These are phyloP conservation scores for Esox niger DNA, from an alignment of 2,113 vertebrate species.

Conservation along the genomic window DNA sequence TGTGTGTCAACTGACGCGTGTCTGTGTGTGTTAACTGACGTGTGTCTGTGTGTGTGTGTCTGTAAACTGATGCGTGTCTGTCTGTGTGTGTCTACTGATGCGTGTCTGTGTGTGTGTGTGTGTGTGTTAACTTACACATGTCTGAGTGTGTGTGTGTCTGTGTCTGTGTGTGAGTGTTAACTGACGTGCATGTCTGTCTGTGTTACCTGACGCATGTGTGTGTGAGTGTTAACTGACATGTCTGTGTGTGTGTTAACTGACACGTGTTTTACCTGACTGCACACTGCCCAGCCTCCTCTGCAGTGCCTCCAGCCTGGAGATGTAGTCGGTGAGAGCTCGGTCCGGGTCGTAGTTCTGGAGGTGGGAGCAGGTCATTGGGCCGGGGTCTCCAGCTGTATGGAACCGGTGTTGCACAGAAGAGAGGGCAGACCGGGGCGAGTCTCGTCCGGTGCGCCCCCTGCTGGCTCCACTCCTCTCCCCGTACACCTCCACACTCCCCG, in stretches of 20 bases:
- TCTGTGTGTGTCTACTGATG: too few species aligned
- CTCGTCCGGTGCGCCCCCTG: conserved; percentile 82
- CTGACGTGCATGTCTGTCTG: background rate
- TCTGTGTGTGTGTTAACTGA: too few species aligned
- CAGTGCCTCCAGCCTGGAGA: conserved; percentile 88
- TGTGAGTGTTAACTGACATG: too few species aligned
- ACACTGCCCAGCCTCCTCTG: conserved; percentile 88
- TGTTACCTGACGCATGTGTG: background rate
- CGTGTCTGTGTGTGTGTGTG: too few species aligned
- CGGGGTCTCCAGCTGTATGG: conserved; percentile 69
- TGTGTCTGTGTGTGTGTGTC: background rate
- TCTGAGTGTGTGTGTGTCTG: conserved; percentile 2
- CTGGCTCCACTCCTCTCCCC: conserved; percentile 74
- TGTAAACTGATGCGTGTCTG: background rate
- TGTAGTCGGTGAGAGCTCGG: conserved; percentile 91
- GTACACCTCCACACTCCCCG: conserved; percentile 77
- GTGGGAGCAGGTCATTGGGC: conserved; percentile 80
- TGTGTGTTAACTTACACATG: too few species aligned
- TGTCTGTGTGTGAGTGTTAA: background rate
- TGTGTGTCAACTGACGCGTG: background rate
- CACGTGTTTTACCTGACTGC: conserved; percentile 78
- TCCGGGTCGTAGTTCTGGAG: conserved; percentile 96
- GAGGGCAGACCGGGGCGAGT: conserved; percentile 78
- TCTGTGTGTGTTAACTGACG: background rate
- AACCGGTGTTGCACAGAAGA: conserved; percentile 81